phyloP scores from a whole-genome alignment of 1,140 invertebrate species.

The Rhizoglyphus robini region DNA sequence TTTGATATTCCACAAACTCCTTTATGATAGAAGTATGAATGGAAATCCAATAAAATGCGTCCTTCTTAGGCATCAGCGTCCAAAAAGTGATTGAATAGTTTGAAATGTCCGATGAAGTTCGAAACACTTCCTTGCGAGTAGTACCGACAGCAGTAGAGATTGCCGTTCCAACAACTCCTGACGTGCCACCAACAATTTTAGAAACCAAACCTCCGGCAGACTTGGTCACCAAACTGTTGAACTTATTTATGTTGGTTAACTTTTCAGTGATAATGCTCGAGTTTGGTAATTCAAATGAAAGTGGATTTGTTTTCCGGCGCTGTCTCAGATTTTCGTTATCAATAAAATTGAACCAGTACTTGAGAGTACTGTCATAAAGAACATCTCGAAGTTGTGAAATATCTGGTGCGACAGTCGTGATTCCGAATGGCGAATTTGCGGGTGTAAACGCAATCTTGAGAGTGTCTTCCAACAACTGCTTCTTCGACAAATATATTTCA shows the following conservation, averaged over 20 bases:
- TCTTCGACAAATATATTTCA: slow-evolving; percentile 88
- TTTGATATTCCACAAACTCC: slow-evolving; percentile 55
- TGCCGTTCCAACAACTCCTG: slow-evolving; percentile 14
- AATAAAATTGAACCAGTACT: slow-evolving; percentile 19
- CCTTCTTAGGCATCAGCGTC: slow-evolving; percentile 25
- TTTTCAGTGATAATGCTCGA: slow-evolving; percentile 17
- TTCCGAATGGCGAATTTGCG: slow-evolving; percentile 5
- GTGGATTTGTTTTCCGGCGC: not conserved
- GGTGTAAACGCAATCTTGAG: slow-evolving; percentile 18
- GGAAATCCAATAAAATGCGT: slow-evolving; percentile 38
- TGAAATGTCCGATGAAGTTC: not conserved
- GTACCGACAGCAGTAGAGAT: slow-evolving; percentile 14
- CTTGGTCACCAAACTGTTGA: slow-evolving; percentile 12
- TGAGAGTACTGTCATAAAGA: slow-evolving; percentile 15
- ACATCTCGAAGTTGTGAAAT: not conserved
- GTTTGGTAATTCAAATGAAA: slow-evolving; percentile 2
- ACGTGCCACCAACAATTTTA: slow-evolving; percentile 21
- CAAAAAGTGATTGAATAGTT: not conserved
- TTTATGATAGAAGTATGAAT: slow-evolving; percentile 44
- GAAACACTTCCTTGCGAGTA: slow-evolving; percentile 14
- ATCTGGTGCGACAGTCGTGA: slow-evolving; percentile 17
- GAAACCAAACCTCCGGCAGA: slow-evolving; percentile 16
- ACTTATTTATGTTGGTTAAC: slow-evolving; percentile 21
- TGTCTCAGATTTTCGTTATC: slow-evolving; percentile 18
- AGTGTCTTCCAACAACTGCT: slow-evolving; percentile 52